Evolutionary conservation across 2,113 vertebrate genomes (phyloP).

Genomic region (Nansenia antarctica): DNA sequence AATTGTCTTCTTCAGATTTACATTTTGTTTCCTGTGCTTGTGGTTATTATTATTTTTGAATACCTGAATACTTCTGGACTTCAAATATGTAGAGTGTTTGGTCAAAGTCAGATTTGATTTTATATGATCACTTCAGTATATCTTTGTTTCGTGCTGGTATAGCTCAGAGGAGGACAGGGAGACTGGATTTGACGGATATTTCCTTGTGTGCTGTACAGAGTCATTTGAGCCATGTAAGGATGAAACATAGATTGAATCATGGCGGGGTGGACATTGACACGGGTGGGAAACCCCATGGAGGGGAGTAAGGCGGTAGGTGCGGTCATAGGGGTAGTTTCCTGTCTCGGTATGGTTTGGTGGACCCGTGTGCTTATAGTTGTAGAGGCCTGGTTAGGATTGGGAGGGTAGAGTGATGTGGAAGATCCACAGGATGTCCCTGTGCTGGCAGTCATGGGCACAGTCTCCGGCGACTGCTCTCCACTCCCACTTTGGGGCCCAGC

Average conservation of each 20-base stretch:
- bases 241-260: not conserved
- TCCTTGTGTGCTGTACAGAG: not conserved
- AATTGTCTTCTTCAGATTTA: not conserved
- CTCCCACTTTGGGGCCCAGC: not conserved
- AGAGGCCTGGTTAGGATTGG: not conserved
- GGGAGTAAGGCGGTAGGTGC: not conserved
- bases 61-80: not conserved
- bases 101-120: no score
- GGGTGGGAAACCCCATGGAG: not conserved
- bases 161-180: not conserved
- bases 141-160: not conserved
- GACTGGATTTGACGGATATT: not conserved
- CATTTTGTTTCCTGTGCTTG: not conserved
- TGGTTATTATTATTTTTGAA: not conserved
- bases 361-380: not conserved
- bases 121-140: conserved; percentile 1
- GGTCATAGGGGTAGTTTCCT: no score
- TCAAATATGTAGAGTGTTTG: no score
- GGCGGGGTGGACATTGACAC: not conserved
- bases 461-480: not conserved
- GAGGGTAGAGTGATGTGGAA: not conserved
- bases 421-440: conserved; percentile 8
- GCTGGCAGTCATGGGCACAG: conserved; percentile 7
- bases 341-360: not conserved
- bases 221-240: not conserved